Evolutionary conservation across 2,113 vertebrate genomes (phyloP).

Genomic region (Prolemur simus): DNA sequence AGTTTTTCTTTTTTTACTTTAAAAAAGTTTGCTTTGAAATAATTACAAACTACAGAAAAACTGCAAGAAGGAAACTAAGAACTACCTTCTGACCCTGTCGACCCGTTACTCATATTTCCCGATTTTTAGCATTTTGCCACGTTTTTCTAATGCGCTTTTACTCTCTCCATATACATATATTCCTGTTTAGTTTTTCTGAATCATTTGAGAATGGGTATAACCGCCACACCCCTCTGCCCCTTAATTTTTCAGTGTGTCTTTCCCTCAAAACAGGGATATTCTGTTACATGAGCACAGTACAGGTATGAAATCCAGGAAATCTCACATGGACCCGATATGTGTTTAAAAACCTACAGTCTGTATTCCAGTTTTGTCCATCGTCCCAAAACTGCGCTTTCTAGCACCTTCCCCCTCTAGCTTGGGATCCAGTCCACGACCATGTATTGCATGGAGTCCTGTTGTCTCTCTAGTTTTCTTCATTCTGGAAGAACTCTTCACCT

Average conservation of each 20-base stretch:
- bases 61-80: neutral
- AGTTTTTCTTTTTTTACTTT: neutral
- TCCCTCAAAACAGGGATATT: neutral
- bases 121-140: neutral
- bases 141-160: neutral
- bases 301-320: neutral
- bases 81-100: no score
- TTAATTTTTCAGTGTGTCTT: neutral
- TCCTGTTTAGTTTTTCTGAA: neutral
- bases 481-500: neutral
- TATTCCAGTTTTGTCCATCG: neutral
- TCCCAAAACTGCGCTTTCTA: neutral
- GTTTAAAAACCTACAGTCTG: fast-evolving
- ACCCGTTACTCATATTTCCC: neutral
- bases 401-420: fast-evolving
- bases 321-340: neutral
- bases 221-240: no score
- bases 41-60: neutral
- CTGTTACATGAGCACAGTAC: neutral
- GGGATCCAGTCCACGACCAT: neutral
- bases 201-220: neutral
- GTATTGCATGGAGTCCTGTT: fast-evolving
- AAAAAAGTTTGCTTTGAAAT: neutral
- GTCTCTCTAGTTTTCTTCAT: neutral
- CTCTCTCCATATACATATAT: fast-evolving